Evolutionary conservation across 2,113 vertebrate genomes (phyloP).

Genomic region (Pterophyllum scalare): DNA sequence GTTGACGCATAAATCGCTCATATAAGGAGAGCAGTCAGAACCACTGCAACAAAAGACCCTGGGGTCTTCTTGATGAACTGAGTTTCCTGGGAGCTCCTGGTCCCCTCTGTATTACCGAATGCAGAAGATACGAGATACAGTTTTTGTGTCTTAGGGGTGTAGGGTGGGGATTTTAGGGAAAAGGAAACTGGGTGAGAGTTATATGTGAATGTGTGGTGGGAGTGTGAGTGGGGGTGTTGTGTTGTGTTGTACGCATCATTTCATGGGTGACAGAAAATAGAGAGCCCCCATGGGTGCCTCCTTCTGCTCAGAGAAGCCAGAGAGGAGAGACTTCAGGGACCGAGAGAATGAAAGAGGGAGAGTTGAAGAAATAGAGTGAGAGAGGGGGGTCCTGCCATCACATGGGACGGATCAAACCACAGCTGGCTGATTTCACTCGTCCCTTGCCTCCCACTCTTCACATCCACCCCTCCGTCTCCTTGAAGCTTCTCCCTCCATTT

Average conservation of each 20-base stretch:
- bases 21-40: neutral
- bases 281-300: constrained; percentile 58
- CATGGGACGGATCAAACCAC: constrained; percentile 73
- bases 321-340: constrained; percentile 50
- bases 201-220: neutral
- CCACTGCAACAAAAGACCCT: neutral
- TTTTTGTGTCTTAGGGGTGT: neutral
- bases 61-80: neutral
- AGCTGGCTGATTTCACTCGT: constrained; percentile 75
- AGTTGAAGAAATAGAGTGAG: constrained; percentile 23
- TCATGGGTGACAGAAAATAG: constrained; percentile 74
- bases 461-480: constrained; percentile 35
- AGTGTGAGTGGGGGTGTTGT: neutral
- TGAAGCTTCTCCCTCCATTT: constrained; percentile 23
- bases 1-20: neutral
- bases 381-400: constrained; percentile 40
- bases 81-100: constrained; percentile 4
- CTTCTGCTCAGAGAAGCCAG: constrained; percentile 58
- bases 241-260: constrained; percentile 63
- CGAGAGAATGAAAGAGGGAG: constrained; percentile 24
- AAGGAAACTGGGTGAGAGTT: neutral
- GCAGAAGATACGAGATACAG: neutral
- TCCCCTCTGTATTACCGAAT: neutral
- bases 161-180: constrained; percentile 2
- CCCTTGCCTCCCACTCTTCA: constrained; percentile 62